Base-by-base conservation (phyloP, 2,888 invertebrate species). In the Spodoptera exigua region DNA sequence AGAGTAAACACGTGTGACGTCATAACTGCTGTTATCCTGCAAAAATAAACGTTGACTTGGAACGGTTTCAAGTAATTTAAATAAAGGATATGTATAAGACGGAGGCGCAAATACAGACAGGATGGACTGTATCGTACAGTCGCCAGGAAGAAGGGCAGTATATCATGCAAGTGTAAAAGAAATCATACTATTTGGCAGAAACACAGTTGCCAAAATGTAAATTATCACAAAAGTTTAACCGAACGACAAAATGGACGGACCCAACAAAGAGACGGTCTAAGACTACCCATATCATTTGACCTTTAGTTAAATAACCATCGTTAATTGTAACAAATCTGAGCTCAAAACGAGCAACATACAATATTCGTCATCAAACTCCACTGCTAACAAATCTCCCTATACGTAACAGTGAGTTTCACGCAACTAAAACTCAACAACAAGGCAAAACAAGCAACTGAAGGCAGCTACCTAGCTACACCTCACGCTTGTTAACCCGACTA, bases 41-140 rank as follows among this genome's bases (percentile, higher is more conserved):
- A 51, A 51, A 65, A 60, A 56, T 52, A 14, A 40, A 18, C 39
- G 41, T 34, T 35, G 16, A 53, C 51, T 73, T 70, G 69, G 68
- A 70, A 73, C 49, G 46, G 34, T 51, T 57, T 68, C 73, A 68
- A 70, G 63, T 62, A 12, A 63, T 68, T 59, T 54, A 68, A 73
- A 68, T 73, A 68, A 61, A 59, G 69, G 58, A 62, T 61, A 52
- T 49, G 40, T 49, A 18, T 48, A 32, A 60, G 12, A 37, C 36
- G 11, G 14, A 17, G 40, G 14, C 13, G 43, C 44, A 53, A 37
- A 53, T 17, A 49, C 21, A 53, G 21, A 49, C 21, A 37, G 34
- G 27, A 54, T 49, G 36, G 18, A 44, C 36, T 65, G 32, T 49
- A 27, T 53, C 48, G 48, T 53, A 48, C 27, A 11, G 44, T 18